Evolutionary conservation across 2,113 vertebrate genomes (phyloP).

Genomic region (Gasterosteus nipponicus): DNA sequence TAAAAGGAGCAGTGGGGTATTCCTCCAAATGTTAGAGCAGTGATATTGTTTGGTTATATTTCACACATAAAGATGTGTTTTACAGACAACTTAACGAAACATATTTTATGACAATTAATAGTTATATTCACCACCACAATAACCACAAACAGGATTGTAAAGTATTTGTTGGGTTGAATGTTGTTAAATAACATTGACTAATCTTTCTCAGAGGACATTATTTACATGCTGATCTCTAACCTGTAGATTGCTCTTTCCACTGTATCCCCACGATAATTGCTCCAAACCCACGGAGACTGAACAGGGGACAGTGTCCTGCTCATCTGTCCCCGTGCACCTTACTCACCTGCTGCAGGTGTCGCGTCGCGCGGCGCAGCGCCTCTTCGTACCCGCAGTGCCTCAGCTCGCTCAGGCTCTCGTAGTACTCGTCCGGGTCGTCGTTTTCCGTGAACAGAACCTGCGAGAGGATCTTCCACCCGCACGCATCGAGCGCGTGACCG

Average conservation of each 20-base stretch:
- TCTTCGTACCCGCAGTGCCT: slow-evolving; percentile 93
- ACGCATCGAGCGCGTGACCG: slow-evolving; percentile 91
- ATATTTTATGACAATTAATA: neutral
- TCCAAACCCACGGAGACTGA: too few relatives aligned
- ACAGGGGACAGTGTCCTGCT: too few relatives aligned
- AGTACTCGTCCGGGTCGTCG: slow-evolving; percentile 95
- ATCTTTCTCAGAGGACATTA: neutral
- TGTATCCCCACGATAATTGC: neutral
- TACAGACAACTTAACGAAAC: neutral
- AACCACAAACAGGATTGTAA: neutral
- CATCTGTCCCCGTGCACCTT: too few relatives aligned
- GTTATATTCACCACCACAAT: neutral
- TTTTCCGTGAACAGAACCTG: slow-evolving; percentile 93
- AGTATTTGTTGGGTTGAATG: neutral
- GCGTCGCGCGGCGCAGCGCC: slow-evolving; percentile 86
- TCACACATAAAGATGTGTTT: neutral
- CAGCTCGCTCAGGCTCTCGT: slow-evolving; percentile 95
- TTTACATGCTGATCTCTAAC: neutral
- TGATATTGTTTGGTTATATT: neutral
- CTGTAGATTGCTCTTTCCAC: neutral
- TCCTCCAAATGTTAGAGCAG: neutral
- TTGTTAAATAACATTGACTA: neutral
- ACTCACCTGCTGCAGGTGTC: slow-evolving; percentile 91
- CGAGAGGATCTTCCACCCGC: slow-evolving; percentile 97
- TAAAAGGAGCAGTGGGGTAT: neutral